These are phyloP conservation scores for Syngnathus rostellatus DNA, from an alignment of 2,797 vertebrate species.

Conservation along the genomic window DNA sequence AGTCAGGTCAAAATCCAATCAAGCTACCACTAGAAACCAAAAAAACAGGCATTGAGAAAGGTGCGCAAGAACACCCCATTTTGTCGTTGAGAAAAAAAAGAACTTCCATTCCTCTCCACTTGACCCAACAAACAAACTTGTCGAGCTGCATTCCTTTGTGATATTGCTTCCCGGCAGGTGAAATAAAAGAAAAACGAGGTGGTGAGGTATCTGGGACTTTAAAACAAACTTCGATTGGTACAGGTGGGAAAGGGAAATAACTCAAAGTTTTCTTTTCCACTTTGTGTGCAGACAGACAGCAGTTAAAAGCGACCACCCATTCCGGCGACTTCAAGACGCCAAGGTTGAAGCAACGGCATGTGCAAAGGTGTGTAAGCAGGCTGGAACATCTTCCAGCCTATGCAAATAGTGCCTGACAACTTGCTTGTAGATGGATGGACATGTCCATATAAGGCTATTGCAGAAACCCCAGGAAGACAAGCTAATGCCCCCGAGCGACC, in stretches of 20 bases:
- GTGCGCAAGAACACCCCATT: not conserved
- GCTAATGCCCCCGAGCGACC: conserved; percentile 17
- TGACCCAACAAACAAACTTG: conserved; percentile 3
- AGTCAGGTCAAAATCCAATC: conserved; percentile 5
- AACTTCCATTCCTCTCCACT: not conserved
- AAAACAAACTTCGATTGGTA: not conserved
- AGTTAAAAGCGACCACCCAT: conserved; percentile 12
- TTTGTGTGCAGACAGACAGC: not conserved
- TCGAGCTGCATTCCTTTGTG: not conserved
- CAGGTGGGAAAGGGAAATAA: not conserved
- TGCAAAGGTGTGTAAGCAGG: conserved; percentile 38
- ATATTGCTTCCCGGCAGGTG: not conserved
- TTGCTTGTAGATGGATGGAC: conserved; percentile 20
- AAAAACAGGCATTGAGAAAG: not conserved
- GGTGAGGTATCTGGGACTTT: not conserved
- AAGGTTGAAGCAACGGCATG: conserved; percentile 45
- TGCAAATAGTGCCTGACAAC: conserved; percentile 25
- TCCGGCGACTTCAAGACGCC: conserved; percentile 22
- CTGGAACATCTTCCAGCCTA: conserved; percentile 22
- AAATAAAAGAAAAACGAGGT: not conserved
- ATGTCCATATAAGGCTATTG: conserved; percentile 52
- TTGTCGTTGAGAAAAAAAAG: not conserved
- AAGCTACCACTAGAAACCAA: conserved; percentile 12
- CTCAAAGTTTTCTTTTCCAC: not conserved
- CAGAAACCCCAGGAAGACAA: conserved; percentile 52